Conservation (phyloP, 2,888 invertebrate species). For the Scaptomyza flava region DNA sequence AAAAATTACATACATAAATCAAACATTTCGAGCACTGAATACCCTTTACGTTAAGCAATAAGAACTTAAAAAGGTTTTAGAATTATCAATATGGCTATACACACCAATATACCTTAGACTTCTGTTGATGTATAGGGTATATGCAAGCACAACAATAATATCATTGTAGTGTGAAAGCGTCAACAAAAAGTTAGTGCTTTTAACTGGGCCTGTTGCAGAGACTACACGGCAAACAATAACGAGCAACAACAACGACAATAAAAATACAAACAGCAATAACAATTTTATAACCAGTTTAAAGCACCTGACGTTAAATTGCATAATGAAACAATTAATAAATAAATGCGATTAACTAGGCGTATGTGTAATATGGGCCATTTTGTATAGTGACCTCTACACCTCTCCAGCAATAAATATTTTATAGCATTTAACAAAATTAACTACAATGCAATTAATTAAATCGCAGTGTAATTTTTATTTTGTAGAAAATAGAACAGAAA, state of each 20-base stretch:
- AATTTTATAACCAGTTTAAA: constrained; percentile 19
- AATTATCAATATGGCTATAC: not conserved
- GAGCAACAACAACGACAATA: constrained; percentile 19
- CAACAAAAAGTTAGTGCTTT: constrained; percentile 21
- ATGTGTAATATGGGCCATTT: not conserved
- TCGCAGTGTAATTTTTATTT: not conserved
- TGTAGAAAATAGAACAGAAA: constrained; percentile 27
- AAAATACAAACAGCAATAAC: constrained; percentile 3
- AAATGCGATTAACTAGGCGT: constrained; percentile 15
- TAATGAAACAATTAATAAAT: constrained; percentile 7
- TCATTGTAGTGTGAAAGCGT: constrained; percentile 37
- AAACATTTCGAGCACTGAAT: not conserved
- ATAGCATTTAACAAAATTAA: not conserved
- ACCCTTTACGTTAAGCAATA: constrained; percentile 3
- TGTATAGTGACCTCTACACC: too few species aligned
- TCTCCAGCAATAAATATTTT: not conserved
- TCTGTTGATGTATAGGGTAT: constrained; percentile 2
- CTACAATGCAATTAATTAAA: constrained; percentile 5
- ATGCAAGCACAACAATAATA: not conserved
- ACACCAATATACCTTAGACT: not conserved
- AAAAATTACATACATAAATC: not conserved
- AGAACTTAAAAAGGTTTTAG: too few species aligned
- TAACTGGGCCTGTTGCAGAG: constrained; percentile 19
- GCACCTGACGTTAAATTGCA: constrained; percentile 12
- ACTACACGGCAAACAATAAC: not conserved